Base-by-base conservation (phyloP, 1,140 invertebrate genomes). In the Dysdera silvatica region DNA sequence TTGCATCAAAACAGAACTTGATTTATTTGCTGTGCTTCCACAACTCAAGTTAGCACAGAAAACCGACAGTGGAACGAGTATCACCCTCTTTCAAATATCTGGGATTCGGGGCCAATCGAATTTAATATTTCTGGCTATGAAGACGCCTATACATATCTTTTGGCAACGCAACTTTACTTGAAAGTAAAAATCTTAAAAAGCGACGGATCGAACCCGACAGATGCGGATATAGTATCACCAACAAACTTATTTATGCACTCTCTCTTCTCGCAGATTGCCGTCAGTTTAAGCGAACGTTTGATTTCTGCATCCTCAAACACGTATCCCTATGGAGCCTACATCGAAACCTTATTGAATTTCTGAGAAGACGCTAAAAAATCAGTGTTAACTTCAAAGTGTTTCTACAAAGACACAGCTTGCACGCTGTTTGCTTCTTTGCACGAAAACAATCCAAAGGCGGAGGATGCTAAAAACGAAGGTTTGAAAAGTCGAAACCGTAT, bases 331-430 rank as follows among this genome's bases (percentile, higher is more conserved):
- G 23, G 58, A 52, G n/a, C 48, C 8, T 52, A 40, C 16, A 32
- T 53, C 31, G 33, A 52, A 31, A 61, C 24, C n/a, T 40, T 52
- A 29, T 53, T 61, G 12, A 52, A 51, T 52, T 20, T 41, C 53
- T 32, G 58, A 6, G 45, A 6, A 14, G 33, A 61, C 14, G 8
- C 3, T 31, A 52, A 52, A 23, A 53, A 2, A n/a, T 45, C 40
- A 4, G 29, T 40, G 14, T 23, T 61, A 23, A 61, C 26, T 8
- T 40, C 58, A 14, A 32, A 53, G 32, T 10, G 24, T 7, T 61
- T 52, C 53, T 29, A 41, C 12, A 61, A 61, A 52, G 57, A 61
- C 24, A 32, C 33, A 0, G 49, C 52, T 33, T 1, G 31, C n/a
- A n/a, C n/a, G n/a, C n/a, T n/a, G n/a, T n/a, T n/a, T n/a, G n/a